phyloP scores from a whole-genome alignment of 1,140 invertebrate species.

The Philopotamus ludificatus region DNA sequence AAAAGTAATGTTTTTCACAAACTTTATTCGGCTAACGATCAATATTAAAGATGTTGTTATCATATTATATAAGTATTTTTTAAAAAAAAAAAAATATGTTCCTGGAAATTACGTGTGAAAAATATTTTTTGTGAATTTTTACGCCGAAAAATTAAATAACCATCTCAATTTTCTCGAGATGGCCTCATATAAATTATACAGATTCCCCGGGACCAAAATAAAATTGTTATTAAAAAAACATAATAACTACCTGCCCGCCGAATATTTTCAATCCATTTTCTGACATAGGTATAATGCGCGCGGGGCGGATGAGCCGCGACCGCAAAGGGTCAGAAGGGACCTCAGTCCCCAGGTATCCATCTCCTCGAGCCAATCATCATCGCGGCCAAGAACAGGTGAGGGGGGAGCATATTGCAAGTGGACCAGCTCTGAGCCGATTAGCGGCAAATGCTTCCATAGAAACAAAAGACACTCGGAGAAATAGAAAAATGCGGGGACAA shows the following conservation, averaged over 20 bases:
- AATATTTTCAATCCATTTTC: not conserved
- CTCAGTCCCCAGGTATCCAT: slow-evolving; percentile 21
- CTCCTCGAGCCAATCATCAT: slow-evolving; percentile 23
- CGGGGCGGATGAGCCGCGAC: slow-evolving; percentile 4
- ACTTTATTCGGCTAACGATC: too few species aligned
- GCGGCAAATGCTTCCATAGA: slow-evolving; percentile 5
- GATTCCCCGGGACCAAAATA: not conserved
- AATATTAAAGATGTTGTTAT: not conserved
- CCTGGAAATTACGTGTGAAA: too few species aligned
- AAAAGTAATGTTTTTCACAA: too few species aligned
- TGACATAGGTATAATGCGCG: not conserved
- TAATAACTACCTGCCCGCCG: not conserved
- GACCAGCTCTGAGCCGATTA: slow-evolving; percentile 10
- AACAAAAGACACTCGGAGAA: not conserved
- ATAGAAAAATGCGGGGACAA: too few species aligned
- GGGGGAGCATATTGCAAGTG: slow-evolving; percentile 14
- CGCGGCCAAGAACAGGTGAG: slow-evolving; percentile 20
- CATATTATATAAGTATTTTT: too few species aligned
- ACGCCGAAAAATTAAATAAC: too few species aligned
- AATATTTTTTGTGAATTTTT: too few species aligned
- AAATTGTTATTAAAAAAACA: not conserved
- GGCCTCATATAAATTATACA: too few species aligned
- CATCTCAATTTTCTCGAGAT: too few species aligned
- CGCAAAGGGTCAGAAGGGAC: slow-evolving; percentile 20
- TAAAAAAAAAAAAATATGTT: too few species aligned